Evolutionary conservation across 2,113 vertebrate genomes (phyloP), one percentile per base, ranked within the genome.

Genomic region (Etia nguti): DNA sequence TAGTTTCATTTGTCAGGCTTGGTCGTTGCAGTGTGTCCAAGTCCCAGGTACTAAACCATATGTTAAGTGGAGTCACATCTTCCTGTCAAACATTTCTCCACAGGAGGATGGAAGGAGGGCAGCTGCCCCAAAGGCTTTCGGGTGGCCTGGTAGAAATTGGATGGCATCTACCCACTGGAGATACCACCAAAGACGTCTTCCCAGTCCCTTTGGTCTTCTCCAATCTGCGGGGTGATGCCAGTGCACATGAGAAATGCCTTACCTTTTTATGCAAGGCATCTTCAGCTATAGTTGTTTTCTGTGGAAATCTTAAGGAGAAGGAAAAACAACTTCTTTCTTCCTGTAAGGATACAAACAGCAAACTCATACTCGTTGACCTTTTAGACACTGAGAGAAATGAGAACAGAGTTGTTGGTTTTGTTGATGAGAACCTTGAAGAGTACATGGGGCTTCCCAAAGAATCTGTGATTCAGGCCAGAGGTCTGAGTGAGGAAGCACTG

Each of bases 141-240:
- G 93, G 96, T 70, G 97, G 97, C 4, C 82, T 98, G 16, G 93
- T 97, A 7, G 97, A 97, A 84, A 88, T 97, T 6, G 91, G 93
- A 4, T 97, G 97, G 97, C 95, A 90, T 93, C 92, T 97, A 60
- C 96, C 97, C 12, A 91, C 55, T n/a, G 92, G 93, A 43, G 93
- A 91, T 55, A 43, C 68, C 20, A 38, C 52, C 24, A 83, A 13
- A 6, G 90, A 90, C 59, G 18, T 87, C 55, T 96, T 96, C 29
- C 90, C 92, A 73, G 92, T 94, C n/a, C 95, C 97, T 24, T 10
- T 97, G 15, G 94, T 94, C 4, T 43, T 97, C 20, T 89, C 94
- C 54, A 97, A 97, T 87, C 95, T 97, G 31, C 90, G 94, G 16
- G 97, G 97, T 22, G 95, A 97, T 73, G 87, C 95, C 4, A 86